Evolutionary conservation across 2,888 invertebrate genomes (phyloP).

Genomic region (Tribolium freemani): DNA sequence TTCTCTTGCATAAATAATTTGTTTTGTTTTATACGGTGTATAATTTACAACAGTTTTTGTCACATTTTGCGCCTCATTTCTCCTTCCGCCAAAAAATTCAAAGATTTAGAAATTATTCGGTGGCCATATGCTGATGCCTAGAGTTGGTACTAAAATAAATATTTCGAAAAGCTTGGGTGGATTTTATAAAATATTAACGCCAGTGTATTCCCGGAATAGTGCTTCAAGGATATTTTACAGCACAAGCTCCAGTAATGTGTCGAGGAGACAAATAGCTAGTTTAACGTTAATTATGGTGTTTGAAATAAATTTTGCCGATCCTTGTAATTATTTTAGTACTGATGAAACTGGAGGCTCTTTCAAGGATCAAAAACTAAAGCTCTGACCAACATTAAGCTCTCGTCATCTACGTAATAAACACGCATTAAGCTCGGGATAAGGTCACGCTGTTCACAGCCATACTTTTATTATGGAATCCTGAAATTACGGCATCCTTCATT

Average conservation of each 20-base stretch:
- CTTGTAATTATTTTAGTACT: conserved; percentile 16
- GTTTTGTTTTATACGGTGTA: not conserved
- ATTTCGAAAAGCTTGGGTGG: conserved; percentile 8
- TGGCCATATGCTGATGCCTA: conserved; percentile 10
- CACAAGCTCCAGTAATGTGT: conserved; percentile 13
- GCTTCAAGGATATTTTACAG: conserved; percentile 11
- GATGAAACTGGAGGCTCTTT: not conserved
- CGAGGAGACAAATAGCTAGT: conserved; percentile 20
- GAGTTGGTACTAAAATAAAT: conserved; percentile 14
- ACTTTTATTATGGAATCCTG: conserved; percentile 49
- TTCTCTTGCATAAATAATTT: conserved; percentile 2
- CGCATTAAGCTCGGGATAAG: conserved; percentile 38
- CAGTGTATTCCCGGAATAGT: conserved; percentile 16
- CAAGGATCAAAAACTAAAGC: conserved; percentile 11
- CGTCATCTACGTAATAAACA: conserved; percentile 43
- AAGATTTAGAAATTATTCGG: conserved; percentile 11
- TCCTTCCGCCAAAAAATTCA: not conserved
- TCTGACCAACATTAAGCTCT: conserved; percentile 5
- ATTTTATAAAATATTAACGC: conserved; percentile 14
- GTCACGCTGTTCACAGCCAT: conserved; percentile 36
- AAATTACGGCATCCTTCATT: conserved; percentile 55
- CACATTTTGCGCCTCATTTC: no score
- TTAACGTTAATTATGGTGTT: conserved; percentile 24
- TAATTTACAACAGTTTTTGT: not conserved
- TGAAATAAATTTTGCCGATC: conserved; percentile 17